These are phyloP conservation scores for Microdon myrmicae DNA, from an alignment of 2,888 invertebrate genomes.

Conservation along the genomic window DNA sequence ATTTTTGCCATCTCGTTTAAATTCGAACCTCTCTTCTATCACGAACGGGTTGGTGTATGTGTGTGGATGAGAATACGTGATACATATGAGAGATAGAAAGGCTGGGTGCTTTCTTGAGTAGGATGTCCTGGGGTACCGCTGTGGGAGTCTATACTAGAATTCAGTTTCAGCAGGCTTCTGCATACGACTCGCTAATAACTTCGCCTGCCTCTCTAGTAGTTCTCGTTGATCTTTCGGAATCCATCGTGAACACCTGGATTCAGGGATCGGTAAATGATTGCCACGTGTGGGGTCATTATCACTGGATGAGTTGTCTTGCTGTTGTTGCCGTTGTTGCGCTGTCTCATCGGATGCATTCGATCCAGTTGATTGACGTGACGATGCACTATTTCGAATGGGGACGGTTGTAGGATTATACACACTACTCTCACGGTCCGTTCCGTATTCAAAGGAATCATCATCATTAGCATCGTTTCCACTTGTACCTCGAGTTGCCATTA, in stretches of 20 bases:
- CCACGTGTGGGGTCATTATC: conserved; percentile 51
- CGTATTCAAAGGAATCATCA: conserved; percentile 64
- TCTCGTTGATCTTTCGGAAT: conserved; percentile 66
- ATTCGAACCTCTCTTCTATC: too few relatives aligned
- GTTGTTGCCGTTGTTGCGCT: conserved; percentile 17
- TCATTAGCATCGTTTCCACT: conserved; percentile 54
- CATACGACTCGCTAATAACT: conserved; percentile 60
- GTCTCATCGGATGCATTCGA: conserved; percentile 27
- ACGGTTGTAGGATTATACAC: conserved; percentile 66
- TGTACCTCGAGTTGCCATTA: conserved; percentile 22
- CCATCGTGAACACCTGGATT: conserved; percentile 65
- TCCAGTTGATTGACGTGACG: conserved; percentile 58
- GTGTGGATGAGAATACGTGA: too few relatives aligned
- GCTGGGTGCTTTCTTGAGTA: too few relatives aligned
- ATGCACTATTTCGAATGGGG: conserved; percentile 60
- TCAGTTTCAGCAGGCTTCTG: conserved; percentile 63
- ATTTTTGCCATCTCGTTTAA: too few relatives aligned
- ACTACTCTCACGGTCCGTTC: conserved; percentile 63
- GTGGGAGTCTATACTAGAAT: conserved; percentile 56
- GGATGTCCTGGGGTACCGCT: too few relatives aligned
- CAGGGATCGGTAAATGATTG: conserved; percentile 64
- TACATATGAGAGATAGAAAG: too few relatives aligned
- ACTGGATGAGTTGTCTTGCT: conserved; percentile 7
- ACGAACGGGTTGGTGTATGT: too few relatives aligned
- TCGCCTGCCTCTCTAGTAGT: conserved; percentile 64